These are phyloP conservation scores for Umimayanthus chanpuru DNA, from an alignment of 92 coral and sea anemone species.

Conservation along the genomic window DNA sequence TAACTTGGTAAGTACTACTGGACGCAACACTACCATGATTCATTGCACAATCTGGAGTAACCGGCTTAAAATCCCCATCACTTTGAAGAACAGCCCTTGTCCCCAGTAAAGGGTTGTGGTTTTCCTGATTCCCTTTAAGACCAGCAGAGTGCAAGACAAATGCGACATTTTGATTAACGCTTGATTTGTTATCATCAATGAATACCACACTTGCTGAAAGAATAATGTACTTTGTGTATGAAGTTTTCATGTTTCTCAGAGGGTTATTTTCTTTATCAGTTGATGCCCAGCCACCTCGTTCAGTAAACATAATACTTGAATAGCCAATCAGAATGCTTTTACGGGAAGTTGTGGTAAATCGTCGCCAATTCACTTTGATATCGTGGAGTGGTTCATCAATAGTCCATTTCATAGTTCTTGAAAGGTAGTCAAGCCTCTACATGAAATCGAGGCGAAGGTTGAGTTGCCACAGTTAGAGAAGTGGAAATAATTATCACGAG, in stretches of 20 bases:
- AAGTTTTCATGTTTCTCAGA: neutral
- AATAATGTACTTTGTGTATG: conserved; percentile 1
- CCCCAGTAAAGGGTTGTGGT: neutral
- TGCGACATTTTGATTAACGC: conserved; percentile 16
- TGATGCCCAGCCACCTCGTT: conserved; percentile 68
- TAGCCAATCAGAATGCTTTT: conserved; percentile 70
- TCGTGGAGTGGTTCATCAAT: neutral
- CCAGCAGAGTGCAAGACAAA: conserved; percentile 22
- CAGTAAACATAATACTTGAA: conserved; percentile 71
- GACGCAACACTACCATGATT: neutral
- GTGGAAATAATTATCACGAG: too few species aligned
- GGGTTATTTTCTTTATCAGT: conserved; percentile 50
- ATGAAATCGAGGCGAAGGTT: too few species aligned
- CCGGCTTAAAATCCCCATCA: conserved; percentile 15
- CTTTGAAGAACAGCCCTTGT: conserved; percentile 29
- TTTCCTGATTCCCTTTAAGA: neutral
- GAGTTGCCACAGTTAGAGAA: too few species aligned
- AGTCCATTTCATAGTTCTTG: too few species aligned
- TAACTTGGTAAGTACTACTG: neutral
- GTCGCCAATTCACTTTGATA: conserved; percentile 43
- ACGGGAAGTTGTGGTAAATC: conserved; percentile 38
- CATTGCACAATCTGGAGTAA: neutral
- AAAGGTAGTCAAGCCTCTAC: too few species aligned
- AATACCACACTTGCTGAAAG: conserved; percentile 25
- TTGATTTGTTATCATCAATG: conserved; percentile 3